A percentile compares a stretch with the other conserved stretches of the same genome.
These are phyloP conservation scores for Platichthys stellatus DNA, from an alignment of 2,113 vertebrate species.

Conservation along the genomic window DNA sequence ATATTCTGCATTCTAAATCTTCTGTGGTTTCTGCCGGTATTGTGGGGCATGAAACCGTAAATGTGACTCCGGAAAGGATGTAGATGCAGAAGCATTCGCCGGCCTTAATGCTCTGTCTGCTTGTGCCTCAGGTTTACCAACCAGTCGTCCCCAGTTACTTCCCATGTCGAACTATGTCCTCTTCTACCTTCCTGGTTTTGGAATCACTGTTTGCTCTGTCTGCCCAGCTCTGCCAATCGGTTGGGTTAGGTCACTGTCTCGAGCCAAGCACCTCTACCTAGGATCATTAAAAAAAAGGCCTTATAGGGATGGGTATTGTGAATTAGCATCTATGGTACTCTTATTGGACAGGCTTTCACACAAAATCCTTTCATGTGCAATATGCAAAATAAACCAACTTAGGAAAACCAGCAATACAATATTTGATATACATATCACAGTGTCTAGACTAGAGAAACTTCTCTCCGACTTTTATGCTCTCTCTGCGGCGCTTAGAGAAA, in stretches of 20 bases:
- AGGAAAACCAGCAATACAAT: not conserved
- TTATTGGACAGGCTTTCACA: not conserved
- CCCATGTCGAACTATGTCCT: not conserved
- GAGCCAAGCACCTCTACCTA: not conserved
- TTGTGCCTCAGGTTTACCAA: too few relatives aligned
- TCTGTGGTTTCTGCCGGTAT: too few relatives aligned
- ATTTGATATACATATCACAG: not conserved
- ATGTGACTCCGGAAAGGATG: too few relatives aligned
- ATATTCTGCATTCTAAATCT: too few relatives aligned
- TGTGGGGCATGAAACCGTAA: too few relatives aligned
- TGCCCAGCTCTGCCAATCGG: too few relatives aligned
- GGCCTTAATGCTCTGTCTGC: too few relatives aligned
- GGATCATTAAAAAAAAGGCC: not conserved
- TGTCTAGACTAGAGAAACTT: not conserved
- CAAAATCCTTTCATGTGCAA: conserved; percentile 29
- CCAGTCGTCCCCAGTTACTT: too few relatives aligned
- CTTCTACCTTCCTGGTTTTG: not conserved
- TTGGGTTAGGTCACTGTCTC: not conserved
- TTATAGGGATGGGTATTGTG: too few relatives aligned
- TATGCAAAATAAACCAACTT: conserved; percentile 14
- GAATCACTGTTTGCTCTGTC: not conserved
- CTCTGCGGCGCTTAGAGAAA: conserved; percentile 16
- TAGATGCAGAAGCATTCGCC: too few relatives aligned
- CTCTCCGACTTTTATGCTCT: not conserved
- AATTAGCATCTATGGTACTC: not conserved